Evolutionary conservation across 1,140 invertebrate species (phyloP).

Genomic region (Zaprionus taronus): DNA sequence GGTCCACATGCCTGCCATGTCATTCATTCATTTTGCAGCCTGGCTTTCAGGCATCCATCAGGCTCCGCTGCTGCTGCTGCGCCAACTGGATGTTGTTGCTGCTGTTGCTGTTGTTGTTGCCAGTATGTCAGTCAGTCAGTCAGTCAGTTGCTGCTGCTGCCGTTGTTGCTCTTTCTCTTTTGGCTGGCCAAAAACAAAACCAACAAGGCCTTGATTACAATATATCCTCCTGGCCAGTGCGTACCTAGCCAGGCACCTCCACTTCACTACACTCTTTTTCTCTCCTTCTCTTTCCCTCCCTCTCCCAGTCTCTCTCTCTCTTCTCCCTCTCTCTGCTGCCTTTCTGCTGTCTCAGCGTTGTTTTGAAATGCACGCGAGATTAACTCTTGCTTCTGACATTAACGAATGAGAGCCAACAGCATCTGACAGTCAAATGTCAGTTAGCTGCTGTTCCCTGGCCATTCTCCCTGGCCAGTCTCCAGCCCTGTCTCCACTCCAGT

Average conservation of each 20-base stretch:
- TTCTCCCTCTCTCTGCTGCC: background rate
- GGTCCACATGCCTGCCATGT: slow-evolving; percentile 68
- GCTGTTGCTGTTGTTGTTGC: slow-evolving; percentile 52
- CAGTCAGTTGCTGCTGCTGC: slow-evolving; percentile 49
- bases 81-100: slow-evolving; percentile 34
- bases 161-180: slow-evolving; percentile 42
- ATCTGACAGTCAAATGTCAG: slow-evolving; percentile 82
- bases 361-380: slow-evolving; percentile 81
- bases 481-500: background rate
- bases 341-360: slow-evolving; percentile 48
- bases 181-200: slow-evolving; percentile 37
- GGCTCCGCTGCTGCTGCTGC: slow-evolving; percentile 41
- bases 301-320: background rate
- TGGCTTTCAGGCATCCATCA: slow-evolving; percentile 78
- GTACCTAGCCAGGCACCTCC: slow-evolving; percentile 49
- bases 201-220: slow-evolving; percentile 71
- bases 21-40: slow-evolving; percentile 78
- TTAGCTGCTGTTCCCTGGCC: slow-evolving; percentile 66
- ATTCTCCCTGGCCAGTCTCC: background rate
- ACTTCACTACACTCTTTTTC: background rate
- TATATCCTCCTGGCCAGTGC: slow-evolving; percentile 63
- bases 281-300: background rate
- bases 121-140: slow-evolving; percentile 70
- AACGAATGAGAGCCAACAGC: slow-evolving; percentile 82
- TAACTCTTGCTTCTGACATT: slow-evolving; percentile 80